Evolutionary conservation across 2,113 vertebrate genomes (phyloP).

Genomic region (Nycticorax nycticorax): DNA sequence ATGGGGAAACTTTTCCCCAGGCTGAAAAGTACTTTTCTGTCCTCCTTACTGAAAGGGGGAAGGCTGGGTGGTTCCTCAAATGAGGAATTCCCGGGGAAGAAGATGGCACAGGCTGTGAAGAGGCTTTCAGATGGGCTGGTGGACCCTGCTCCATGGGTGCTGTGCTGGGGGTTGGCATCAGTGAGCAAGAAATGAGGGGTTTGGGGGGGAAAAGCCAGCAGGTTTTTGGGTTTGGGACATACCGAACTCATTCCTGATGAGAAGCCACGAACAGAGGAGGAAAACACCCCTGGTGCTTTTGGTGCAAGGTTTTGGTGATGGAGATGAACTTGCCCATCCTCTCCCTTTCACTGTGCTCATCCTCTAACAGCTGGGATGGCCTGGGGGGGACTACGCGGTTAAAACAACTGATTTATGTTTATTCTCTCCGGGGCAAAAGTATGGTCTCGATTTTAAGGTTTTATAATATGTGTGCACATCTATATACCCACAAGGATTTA

Average conservation of each 20-base stretch:
- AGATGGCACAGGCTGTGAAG: background rate
- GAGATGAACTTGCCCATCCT: background rate
- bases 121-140: background rate
- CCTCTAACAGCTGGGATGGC: background rate
- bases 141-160: rapidly evolving
- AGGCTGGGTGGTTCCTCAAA: background rate
- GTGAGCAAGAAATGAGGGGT: background rate
- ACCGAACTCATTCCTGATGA: rapidly evolving
- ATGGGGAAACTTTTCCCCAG: background rate
- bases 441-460: background rate
- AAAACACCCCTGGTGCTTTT: background rate
- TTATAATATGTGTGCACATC: rapidly evolving
- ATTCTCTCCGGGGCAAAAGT: background rate
- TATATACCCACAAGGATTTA: background rate
- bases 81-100: background rate
- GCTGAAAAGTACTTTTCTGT: background rate
- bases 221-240: background rate
- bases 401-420: background rate
- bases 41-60: background rate
- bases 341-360: background rate
- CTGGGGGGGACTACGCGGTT: too few relatives aligned
- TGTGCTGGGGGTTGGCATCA: background rate
- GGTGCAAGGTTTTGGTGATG: background rate
- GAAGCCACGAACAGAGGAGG: background rate
- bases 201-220: background rate